Conservation (phyloP, 1,140 invertebrate species). For the Mizuhopecten yessoensis region DNA sequence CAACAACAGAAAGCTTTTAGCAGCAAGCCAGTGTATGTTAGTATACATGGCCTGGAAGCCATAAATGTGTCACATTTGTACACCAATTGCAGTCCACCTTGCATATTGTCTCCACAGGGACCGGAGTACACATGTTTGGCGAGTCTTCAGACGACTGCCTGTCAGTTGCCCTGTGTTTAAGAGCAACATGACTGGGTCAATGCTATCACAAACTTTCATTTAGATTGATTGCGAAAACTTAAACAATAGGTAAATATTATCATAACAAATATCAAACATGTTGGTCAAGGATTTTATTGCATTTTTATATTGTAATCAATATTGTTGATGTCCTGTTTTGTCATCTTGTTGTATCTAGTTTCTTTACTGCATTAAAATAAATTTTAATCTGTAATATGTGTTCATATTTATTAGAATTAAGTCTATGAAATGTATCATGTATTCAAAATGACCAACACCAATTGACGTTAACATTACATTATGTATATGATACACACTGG, state of each 20-base stretch:
- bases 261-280: background rate
- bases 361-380: no score
- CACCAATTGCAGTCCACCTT: constrained; percentile 22
- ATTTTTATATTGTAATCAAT: no score
- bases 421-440: no score
- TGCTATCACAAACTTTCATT: background rate
- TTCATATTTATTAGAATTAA: no score
- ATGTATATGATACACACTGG: no score
- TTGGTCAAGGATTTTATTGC: background rate
- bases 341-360: background rate
- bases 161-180: background rate
- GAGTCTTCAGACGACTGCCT: background rate
- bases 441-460: no score
- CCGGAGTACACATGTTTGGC: constrained; percentile 8
- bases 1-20: constrained; percentile 34
- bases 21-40: background rate
- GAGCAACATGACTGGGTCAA: background rate
- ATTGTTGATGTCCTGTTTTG: no score
- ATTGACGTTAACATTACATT: no score
- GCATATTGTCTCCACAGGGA: constrained; percentile 3
- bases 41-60: background rate
- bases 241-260: no score
- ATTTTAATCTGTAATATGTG: no score
- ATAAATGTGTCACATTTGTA: background rate
- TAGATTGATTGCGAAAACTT: background rate